Evolutionary conservation across 37 sponge, comb jelly and placozoan genomes (phyloP).

Genomic region (Eunapius fragilis): DNA sequence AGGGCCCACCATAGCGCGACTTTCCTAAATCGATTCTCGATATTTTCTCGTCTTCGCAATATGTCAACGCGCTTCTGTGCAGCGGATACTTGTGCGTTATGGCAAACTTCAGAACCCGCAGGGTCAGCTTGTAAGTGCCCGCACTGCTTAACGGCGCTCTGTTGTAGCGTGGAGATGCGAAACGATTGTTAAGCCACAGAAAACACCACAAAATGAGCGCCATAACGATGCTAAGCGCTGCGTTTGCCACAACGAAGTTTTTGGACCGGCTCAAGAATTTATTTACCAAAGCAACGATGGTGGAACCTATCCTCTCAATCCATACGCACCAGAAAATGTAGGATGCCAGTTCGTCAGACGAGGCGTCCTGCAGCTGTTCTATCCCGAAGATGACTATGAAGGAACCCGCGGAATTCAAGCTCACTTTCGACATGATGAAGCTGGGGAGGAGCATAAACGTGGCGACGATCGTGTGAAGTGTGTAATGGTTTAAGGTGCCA

Average conservation of each 20-base stretch:
- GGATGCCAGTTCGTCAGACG: not conserved
- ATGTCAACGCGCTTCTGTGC: slow-evolving; percentile 4
- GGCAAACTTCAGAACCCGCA: not conserved
- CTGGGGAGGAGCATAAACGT: not conserved
- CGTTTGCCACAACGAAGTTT: not conserved
- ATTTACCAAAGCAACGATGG: not conserved
- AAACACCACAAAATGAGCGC: not conserved
- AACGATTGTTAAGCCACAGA: not conserved
- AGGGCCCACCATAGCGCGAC: slow-evolving; percentile 5
- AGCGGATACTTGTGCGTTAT: not conserved
- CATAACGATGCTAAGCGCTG: not conserved
- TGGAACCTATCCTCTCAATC: not conserved
- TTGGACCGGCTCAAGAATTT: too few species aligned
- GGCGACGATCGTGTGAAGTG: not conserved
- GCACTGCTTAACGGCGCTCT: not conserved
- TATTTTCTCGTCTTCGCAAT: not conserved
- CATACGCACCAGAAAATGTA: not conserved
- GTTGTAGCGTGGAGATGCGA: not conserved
- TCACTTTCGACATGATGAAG: not conserved
- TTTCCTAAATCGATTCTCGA: slow-evolving; percentile 7
- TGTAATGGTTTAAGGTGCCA: not conserved
- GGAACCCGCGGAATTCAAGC: not conserved
- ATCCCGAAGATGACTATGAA: too few species aligned
- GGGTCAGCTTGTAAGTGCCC: not conserved
- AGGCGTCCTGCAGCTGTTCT: not conserved